Percentiles rank a stretch among this genome's conserved stretches.
phyloP scores from a whole-genome alignment of 2,113 vertebrate genomes.

The Eurypyga helias region DNA sequence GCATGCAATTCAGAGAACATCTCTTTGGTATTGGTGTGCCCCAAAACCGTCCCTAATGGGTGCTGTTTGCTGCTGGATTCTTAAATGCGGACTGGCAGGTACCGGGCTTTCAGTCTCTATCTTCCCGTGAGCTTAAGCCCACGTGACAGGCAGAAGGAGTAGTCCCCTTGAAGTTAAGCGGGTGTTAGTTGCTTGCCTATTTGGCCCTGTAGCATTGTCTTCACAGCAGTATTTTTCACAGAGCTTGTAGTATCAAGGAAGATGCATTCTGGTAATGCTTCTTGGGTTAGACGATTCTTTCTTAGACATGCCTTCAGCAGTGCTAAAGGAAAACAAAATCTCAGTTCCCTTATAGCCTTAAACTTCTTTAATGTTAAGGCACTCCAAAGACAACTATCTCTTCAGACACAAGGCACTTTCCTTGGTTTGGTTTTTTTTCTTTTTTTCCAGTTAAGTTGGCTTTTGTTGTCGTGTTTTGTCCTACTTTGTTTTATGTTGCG shows the following conservation, averaged over 20 bases:
- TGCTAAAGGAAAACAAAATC: background rate
- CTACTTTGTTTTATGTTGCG: slow-evolving; percentile 71
- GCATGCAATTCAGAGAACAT: background rate
- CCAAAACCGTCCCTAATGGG: background rate
- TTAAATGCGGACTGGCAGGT: background rate
- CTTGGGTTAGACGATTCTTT: background rate
- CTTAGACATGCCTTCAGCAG: background rate
- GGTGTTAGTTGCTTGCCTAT: background rate
- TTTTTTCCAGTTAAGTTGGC: slow-evolving; percentile 63
- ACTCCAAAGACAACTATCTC: background rate
- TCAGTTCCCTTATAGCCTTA: background rate
- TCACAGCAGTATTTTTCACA: background rate
- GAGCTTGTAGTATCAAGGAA: background rate
- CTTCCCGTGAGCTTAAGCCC: background rate
- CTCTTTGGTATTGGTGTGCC: background rate
- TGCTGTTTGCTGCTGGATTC: background rate
- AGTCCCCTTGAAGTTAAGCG: background rate
- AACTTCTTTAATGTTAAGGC: background rate
- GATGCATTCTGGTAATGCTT: background rate
- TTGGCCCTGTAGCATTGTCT: background rate
- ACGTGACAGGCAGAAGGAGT: background rate
- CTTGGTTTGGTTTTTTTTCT: slow-evolving; percentile 59
- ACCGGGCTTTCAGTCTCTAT: background rate
- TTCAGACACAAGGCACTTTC: slow-evolving; percentile 82
- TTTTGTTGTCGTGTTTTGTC: slow-evolving; percentile 76